A percentile compares a stretch with the other conserved stretches of the same genome.
Evolutionary conservation across 2,888 invertebrate species (phyloP).

Genomic region (Platynereis dumerilii): DNA sequence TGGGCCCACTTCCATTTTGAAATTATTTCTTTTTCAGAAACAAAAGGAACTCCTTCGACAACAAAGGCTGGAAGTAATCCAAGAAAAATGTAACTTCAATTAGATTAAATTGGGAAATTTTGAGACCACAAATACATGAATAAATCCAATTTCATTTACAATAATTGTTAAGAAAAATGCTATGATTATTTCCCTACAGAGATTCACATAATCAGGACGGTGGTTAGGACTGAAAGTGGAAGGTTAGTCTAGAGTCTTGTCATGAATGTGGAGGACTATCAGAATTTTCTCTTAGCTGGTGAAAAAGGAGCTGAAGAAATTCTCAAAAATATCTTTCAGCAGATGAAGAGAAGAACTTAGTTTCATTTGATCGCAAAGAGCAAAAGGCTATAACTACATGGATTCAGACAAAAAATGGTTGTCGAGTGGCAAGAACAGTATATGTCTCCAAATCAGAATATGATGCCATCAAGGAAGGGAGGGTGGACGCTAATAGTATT

Average conservation of each 20-base stretch:
- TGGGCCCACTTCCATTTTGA: too few species aligned
- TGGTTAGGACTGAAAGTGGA: constrained; percentile 46
- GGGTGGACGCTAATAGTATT: constrained; percentile 42
- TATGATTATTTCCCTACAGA: constrained; percentile 34
- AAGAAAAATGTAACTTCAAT: constrained; percentile 58
- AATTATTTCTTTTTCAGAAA: constrained; percentile 43
- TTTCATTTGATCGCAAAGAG: constrained; percentile 61
- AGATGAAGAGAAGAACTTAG: constrained; percentile 46
- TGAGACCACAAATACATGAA: neutral
- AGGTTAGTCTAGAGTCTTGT: constrained; percentile 41
- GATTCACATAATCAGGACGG: constrained; percentile 42
- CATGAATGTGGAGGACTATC: constrained; percentile 43
- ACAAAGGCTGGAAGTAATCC: constrained; percentile 56
- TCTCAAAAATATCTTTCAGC: constrained; percentile 55
- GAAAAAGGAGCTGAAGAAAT: constrained; percentile 32
- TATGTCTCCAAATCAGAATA: constrained; percentile 60
- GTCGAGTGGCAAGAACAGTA: constrained; percentile 53
- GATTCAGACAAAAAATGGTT: constrained; percentile 60
- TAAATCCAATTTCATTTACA: neutral
- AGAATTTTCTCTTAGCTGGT: constrained; percentile 32
- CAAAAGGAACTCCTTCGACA: constrained; percentile 51
- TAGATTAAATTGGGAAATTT: too few species aligned
- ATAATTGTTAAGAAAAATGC: too few species aligned
- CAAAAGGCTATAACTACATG: constrained; percentile 60
- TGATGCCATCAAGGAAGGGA: constrained; percentile 55